These are phyloP conservation scores for Plagodis pulveraria DNA, from an alignment of 2,888 invertebrate species.

Conservation along the genomic window DNA sequence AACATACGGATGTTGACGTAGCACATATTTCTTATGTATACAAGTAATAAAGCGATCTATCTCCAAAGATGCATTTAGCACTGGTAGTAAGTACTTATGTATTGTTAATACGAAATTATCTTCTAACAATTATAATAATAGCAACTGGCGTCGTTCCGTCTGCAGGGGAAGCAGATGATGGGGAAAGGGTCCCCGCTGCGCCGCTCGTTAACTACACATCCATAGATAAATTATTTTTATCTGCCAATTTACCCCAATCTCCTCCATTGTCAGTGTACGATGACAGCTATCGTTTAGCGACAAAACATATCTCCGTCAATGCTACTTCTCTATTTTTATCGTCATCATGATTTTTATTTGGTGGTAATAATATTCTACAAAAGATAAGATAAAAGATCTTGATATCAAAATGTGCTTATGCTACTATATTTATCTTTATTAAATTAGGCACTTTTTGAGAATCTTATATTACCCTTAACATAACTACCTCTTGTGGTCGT, in stretches of 20 bases:
- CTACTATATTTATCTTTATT: no score
- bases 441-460: no score
- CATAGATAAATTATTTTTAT: slow-evolving; percentile 80
- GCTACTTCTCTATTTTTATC: slow-evolving; percentile 22
- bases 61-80: not conserved
- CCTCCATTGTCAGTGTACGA: slow-evolving; percentile 65
- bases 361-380: slow-evolving; percentile 28
- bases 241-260: slow-evolving; percentile 81
- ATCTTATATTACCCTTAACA: no score
- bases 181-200: slow-evolving; percentile 63
- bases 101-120: slow-evolving; percentile 45
- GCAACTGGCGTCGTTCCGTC: slow-evolving; percentile 66
- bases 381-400: slow-evolving; percentile 19
- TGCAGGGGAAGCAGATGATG: slow-evolving; percentile 68
- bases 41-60: not conserved
- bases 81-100: slow-evolving; percentile 21
- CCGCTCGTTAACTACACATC: slow-evolving; percentile 74
- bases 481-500: not conserved
- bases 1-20: no score
- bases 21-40: not conserved
- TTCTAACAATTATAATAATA: slow-evolving; percentile 62
- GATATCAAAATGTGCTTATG: not conserved
- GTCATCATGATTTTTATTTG: slow-evolving; percentile 30
- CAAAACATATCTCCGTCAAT: slow-evolving; percentile 42
- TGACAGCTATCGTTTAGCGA: slow-evolving; percentile 67